Base-by-base conservation (phyloP, 1,140 invertebrate genomes). In the Pseudobourletiella spinata region DNA sequence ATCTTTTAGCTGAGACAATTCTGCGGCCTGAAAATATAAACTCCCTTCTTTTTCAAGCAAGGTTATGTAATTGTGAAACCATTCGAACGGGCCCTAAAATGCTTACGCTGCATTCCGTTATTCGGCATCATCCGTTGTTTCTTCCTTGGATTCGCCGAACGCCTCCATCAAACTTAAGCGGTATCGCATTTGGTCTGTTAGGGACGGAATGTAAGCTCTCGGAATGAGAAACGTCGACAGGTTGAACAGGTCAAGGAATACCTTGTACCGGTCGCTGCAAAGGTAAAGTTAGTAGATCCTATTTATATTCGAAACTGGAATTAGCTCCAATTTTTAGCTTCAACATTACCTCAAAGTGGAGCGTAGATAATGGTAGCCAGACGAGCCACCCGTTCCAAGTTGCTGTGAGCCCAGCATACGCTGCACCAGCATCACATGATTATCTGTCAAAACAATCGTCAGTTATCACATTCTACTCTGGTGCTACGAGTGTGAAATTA, bases 361-460 rank as follows among this genome's bases (percentile, higher is more conserved):
- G 60, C 95, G 81, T 3, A 99, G 79, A 77, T 99, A 99, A 71
- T 98, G 92, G 79, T 99, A 98, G 6, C 96, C 96, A 1, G 93
- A 95, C 35, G 95, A 98, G 4, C 96, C 96, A 32, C 95, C 96
- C 0, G 96, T 98, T 29, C 96, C 96, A 1, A 95, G 75, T 72
- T 94, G 91, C 73, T 95, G 91, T 1, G 91, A 94, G 6, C 96
- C 96, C 68, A 99, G 93, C 95, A 99, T 98, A 73, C 95, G 82
- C 76, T 98, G 95, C n/a, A 98, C 96, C 86, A 99, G 89, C 67
- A 96, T 84, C 22, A 98, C 89, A 74, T 99, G 96, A 77, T 98
- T 98, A 76, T 97, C 95, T 98, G 71, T 39, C 66, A 59, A 43
- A 56, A 2, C 57, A 63, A 63, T 44, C 52, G 39, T n/a, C n/a